These are phyloP conservation scores for Forbesichthys agassizii DNA, from an alignment of 2,113 vertebrate genomes.

Conservation along the genomic window DNA sequence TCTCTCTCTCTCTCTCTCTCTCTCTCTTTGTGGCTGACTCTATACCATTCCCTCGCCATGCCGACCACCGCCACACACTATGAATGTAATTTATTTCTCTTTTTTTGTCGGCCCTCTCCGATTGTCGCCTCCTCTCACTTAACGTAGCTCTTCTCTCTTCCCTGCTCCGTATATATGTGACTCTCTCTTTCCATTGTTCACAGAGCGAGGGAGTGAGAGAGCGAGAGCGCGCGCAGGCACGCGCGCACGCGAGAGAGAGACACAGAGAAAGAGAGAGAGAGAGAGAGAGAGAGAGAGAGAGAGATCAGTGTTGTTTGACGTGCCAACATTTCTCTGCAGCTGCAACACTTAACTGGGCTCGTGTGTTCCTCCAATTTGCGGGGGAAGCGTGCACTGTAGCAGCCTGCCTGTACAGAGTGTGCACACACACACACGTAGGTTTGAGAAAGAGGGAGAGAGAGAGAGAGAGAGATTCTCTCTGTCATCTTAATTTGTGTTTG, in stretches of 20 bases:
- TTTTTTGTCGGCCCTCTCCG: constrained; percentile 15
- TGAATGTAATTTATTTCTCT: constrained; percentile 26
- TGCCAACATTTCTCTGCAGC: constrained; percentile 61
- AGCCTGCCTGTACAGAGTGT: neutral
- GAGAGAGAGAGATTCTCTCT: neutral
- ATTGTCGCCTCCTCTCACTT: neutral
- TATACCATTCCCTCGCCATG: constrained; percentile 27
- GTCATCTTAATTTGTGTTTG: neutral
- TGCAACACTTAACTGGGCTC: constrained; percentile 58
- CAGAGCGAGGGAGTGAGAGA: no score
- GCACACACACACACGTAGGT: neutral
- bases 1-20: constrained; percentile 24
- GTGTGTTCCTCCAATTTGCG: constrained; percentile 55
- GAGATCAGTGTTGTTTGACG: constrained; percentile 29
- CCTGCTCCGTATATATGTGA: constrained; percentile 13
- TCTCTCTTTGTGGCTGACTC: constrained; percentile 40
- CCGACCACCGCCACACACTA: constrained; percentile 5
- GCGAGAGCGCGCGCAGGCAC: no score
- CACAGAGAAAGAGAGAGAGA: no score
- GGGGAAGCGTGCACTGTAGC: neutral
- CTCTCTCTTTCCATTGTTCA: neutral
- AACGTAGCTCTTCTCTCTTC: neutral
- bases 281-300: no score
- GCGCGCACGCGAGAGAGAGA: no score
- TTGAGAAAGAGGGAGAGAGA: neutral